These are phyloP conservation scores for Xestia xanthographa DNA, from an alignment of 2,888 invertebrate species.

Conservation along the genomic window DNA sequence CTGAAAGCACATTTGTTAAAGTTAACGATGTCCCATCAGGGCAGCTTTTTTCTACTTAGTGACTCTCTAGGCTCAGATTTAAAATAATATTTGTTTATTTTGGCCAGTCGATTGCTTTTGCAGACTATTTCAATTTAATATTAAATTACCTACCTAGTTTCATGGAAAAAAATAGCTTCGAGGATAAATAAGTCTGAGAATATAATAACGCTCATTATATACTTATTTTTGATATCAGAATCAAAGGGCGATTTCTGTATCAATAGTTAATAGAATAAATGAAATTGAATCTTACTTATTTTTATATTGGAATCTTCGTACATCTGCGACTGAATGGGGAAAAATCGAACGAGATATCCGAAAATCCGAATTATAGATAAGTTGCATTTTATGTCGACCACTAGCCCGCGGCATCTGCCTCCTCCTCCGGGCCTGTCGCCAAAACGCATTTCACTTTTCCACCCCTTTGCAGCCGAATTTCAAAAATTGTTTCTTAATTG, in stretches of 20 bases:
- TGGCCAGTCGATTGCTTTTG: constrained; percentile 24
- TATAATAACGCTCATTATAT: not conserved
- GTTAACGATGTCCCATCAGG: constrained; percentile 40
- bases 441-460: constrained; percentile 58
- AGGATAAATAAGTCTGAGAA: not conserved
- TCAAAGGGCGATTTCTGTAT: not conserved
- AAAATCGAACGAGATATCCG: constrained; percentile 42
- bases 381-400: constrained; percentile 53
- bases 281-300: constrained; percentile 12
- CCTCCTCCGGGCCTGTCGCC: constrained; percentile 33
- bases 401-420: constrained; percentile 56
- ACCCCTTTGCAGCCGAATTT: constrained; percentile 57
- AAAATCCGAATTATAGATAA: constrained; percentile 55
- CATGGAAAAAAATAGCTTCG: not conserved
- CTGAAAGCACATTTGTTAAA: constrained; percentile 46
- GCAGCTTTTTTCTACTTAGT: constrained; percentile 37
- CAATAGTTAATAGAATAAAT: constrained; percentile 7
- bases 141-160: not conserved
- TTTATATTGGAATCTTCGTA: not conserved
- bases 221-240: not conserved
- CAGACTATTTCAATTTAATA: constrained; percentile 24
- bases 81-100: constrained; percentile 36
- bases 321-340: constrained; percentile 21
- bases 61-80: constrained; percentile 33
- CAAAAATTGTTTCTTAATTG: constrained; percentile 67